A percentile compares a stretch with the other conserved stretches of the same genome.
phyloP scores from a whole-genome alignment of 2,888 invertebrate genomes.

The Imbricaverruca yamaguchii region DNA sequence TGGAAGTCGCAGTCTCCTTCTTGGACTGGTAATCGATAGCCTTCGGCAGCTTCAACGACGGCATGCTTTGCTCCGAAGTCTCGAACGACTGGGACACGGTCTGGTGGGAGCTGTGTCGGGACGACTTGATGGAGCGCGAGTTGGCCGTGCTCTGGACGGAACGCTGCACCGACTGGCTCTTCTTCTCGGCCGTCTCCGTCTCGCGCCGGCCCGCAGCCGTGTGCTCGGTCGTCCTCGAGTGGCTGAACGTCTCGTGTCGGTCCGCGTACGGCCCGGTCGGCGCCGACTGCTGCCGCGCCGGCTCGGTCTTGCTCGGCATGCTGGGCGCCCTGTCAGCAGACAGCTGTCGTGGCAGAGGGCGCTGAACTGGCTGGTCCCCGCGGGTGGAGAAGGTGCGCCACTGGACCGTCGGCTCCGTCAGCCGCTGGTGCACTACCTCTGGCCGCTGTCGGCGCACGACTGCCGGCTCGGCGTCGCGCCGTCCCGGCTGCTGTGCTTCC shows the following conservation, averaged over 20 bases:
- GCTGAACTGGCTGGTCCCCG: neutral
- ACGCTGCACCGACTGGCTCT: neutral
- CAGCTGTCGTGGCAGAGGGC: neutral
- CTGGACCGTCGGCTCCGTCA: no score
- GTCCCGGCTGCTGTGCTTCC: neutral
- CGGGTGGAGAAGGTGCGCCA: neutral
- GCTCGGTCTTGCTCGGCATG: neutral
- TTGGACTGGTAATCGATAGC: neutral
- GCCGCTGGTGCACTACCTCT: neutral
- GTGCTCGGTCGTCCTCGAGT: neutral
- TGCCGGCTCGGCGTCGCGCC: neutral
- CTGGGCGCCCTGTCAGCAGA: neutral
- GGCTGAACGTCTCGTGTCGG: neutral
- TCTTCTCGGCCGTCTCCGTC: neutral
- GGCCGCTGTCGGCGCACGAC: neutral
- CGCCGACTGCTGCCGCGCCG: no score
- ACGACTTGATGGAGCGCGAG: neutral
- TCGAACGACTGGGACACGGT: neutral
- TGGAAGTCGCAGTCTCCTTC: neutral
- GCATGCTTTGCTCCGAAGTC: neutral
- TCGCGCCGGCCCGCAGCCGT: neutral
- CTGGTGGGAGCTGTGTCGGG: neutral
- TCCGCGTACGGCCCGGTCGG: neutral
- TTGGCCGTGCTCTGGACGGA: neutral
- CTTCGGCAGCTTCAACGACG: neutral